Evolutionary conservation across 2,888 invertebrate species (phyloP).

Genomic region (Halictus ligatus): DNA sequence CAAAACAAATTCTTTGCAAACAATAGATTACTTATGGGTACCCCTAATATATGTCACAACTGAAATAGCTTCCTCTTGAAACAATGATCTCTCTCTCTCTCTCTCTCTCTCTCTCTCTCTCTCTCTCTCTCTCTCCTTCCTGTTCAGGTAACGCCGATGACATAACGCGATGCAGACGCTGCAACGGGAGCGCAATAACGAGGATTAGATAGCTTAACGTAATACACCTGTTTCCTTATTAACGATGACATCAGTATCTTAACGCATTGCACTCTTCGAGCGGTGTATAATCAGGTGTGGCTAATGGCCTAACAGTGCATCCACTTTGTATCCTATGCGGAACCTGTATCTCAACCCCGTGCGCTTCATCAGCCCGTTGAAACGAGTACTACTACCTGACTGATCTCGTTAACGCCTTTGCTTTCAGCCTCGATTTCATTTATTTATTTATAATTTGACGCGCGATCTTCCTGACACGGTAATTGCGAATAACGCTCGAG

Average conservation of each 20-base stretch:
- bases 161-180: not conserved
- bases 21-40: no score
- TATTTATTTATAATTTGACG: not conserved
- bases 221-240: constrained; percentile 14
- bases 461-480: not conserved
- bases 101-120: not conserved
- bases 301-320: constrained; percentile 12
- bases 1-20: no score
- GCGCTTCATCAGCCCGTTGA: not conserved
- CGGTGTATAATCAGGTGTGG: constrained; percentile 28
- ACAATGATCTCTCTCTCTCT: not conserved
- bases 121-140: not conserved
- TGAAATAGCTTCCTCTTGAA: not conserved
- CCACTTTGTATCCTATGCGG: not conserved
- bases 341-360: not conserved
- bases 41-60: no score
- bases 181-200: not conserved
- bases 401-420: not conserved
- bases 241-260: not conserved
- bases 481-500: not conserved
- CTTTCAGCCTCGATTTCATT: not conserved
- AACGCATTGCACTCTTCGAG: constrained; percentile 6
- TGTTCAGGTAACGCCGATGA: not conserved
- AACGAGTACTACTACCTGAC: not conserved
- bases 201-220: constrained; percentile 4